Base-by-base conservation (phyloP, 2,113 vertebrate species). In the Falcunculus frontatus region DNA sequence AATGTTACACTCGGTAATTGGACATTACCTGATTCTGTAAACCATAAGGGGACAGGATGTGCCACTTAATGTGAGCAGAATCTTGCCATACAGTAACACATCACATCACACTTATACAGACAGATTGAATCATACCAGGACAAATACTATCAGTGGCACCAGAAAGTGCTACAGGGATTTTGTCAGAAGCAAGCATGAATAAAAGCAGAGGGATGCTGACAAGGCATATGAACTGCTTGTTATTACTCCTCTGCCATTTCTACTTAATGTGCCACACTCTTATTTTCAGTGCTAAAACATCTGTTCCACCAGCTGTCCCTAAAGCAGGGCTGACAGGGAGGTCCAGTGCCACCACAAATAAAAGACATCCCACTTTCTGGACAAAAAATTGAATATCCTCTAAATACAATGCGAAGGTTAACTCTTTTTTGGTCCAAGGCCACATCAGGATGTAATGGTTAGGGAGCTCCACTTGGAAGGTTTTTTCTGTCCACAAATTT, bases 51-150 rank as follows among this genome's bases (percentile, higher is more conserved):
- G 22, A 72, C 33, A 57, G 42, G 78, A 74, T 2, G 4, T 9
- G 5, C 4, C 30, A 25, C 13, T 47, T 77, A 23, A 15, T 5
- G 5, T 56, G 27, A 64, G 26, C 0, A 0, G 17, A n/a, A 69
- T 27, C 35, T 60, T 69, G 32, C 29, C 17, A 42, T 22, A 53
- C 3, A 13, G 57, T n/a, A 72, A 35, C 19, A n/a, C 26, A 53
- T 21, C 35, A 80, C 21, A 39, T 5, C 46, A 33, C 18, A 52
- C 8, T 30, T 46, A 23, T 0, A 64, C 3, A 20, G 49, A 22
- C 21, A 64, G 25, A 42, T 3, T 50, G 59, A 91, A 67, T 14
- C 8, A 5, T 37, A 65, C 9, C 4, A 63, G 27, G 25, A 37
- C 27, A 87, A 84, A 67, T 15, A 80, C 11, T 37, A 39, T 4